These are phyloP conservation scores for Dermolepida albohirtum DNA, from an alignment of 2,888 invertebrate species.

Conservation along the genomic window DNA sequence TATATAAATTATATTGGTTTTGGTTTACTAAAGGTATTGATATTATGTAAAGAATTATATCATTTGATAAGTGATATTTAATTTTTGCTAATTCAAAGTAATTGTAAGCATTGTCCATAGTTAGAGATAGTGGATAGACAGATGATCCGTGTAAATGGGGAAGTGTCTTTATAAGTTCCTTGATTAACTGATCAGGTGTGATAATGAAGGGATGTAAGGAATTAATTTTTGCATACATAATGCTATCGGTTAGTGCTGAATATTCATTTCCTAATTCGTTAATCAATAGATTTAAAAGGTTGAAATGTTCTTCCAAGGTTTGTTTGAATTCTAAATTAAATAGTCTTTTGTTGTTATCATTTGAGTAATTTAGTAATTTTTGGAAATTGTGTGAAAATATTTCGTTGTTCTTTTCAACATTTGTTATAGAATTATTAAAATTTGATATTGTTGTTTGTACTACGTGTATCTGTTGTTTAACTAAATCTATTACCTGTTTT, in stretches of 20 bases:
- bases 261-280: conserved; percentile 34
- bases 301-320: conserved; percentile 22
- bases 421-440: conserved; percentile 34
- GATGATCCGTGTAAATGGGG: background rate
- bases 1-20: conserved; percentile 2
- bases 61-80: background rate
- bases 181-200: background rate
- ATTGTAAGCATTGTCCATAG: background rate
- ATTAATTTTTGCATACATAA: conserved; percentile 23
- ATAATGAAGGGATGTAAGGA: conserved; percentile 11
- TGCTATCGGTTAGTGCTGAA: conserved; percentile 20
- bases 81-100: conserved; percentile 2
- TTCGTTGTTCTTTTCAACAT: conserved; percentile 22
- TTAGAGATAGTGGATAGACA: background rate
- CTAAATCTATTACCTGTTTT: background rate
- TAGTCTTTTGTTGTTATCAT: conserved; percentile 12
- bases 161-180: background rate
- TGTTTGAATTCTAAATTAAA: conserved; percentile 4
- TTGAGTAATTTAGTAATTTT: conserved; percentile 6
- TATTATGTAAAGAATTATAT: background rate
- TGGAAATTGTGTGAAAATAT: background rate
- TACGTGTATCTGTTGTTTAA: background rate
- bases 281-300: conserved; percentile 9
- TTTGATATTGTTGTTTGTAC: background rate
- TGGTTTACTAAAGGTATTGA: conserved; percentile 7